Conservation (phyloP, 2,797 vertebrate species). For the Tiaroga cobitis region DNA sequence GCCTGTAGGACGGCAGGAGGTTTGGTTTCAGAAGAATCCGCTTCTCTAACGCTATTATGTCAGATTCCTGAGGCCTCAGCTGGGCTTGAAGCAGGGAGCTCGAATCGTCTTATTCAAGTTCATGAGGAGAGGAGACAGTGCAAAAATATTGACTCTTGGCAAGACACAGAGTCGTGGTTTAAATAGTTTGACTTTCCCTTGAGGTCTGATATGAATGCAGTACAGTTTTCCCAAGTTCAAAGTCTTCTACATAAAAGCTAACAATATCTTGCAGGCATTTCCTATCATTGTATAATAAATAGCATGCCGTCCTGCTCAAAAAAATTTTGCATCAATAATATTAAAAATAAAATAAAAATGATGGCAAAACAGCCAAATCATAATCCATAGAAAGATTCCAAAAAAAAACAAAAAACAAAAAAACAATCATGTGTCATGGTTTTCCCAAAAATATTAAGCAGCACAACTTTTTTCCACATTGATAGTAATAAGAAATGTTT, state of each 20-base stretch:
- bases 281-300: conserved; percentile 26
- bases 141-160: conserved; percentile 40
- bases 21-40: conserved; percentile 8
- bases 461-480: not conserved
- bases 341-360: not conserved
- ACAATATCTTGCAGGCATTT: conserved; percentile 12
- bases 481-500: not conserved
- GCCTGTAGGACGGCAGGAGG: not conserved
- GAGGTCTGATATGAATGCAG: conserved; percentile 33
- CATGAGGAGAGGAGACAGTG: conserved; percentile 22
- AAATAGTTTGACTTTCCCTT: conserved; percentile 25
- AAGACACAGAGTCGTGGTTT: not conserved
- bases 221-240: conserved; percentile 13
- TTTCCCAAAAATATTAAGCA: not conserved
- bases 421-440: no score
- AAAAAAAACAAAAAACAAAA: not conserved
- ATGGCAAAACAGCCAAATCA: no score
- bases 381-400: not conserved
- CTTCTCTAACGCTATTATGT: conserved; percentile 58
- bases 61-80: conserved; percentile 43
- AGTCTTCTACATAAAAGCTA: conserved; percentile 5
- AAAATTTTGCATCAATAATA: not conserved
- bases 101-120: not conserved
- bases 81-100: conserved; percentile 1
- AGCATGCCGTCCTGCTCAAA: not conserved